Evolutionary conservation across 2,113 vertebrate species (phyloP).

Genomic region (Albula goreensis): DNA sequence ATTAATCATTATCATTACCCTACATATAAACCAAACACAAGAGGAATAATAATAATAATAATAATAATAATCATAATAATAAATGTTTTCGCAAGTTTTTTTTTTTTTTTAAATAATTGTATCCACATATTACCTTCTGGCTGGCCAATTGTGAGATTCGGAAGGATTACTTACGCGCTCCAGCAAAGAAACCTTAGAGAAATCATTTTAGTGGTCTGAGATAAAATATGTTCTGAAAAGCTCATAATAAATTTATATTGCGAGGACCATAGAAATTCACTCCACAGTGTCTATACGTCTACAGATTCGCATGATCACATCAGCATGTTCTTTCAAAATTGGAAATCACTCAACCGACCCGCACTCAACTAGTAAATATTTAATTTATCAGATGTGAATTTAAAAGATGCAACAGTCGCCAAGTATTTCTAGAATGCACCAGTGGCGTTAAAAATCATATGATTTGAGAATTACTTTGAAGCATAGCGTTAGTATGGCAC

Average conservation of each 20-base stretch:
- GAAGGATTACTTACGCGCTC: background rate
- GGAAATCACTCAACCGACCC: slow-evolving; percentile 53
- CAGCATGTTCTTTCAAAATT: slow-evolving; percentile 54
- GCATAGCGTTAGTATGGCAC: slow-evolving; percentile 16
- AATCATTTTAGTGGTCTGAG: slow-evolving; percentile 7
- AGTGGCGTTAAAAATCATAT: slow-evolving; percentile 6
- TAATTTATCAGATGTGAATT: slow-evolving; percentile 44
- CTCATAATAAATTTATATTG: slow-evolving; percentile 36
- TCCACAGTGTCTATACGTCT: slow-evolving; percentile 31
- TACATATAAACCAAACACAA: background rate
- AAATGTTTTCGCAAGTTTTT: background rate
- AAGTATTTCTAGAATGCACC: slow-evolving; percentile 12
- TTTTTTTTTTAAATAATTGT: background rate
- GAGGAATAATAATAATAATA: background rate
- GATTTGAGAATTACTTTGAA: slow-evolving; percentile 45
- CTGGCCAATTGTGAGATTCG: background rate
- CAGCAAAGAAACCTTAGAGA: background rate
- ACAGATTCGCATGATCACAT: slow-evolving; percentile 45
- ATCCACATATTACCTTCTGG: background rate
- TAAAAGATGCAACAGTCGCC: slow-evolving; percentile 35
- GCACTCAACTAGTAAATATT: slow-evolving; percentile 42
- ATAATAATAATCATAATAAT: slow-evolving; percentile 5
- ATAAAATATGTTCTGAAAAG: slow-evolving; percentile 27
- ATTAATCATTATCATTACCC: too few species aligned
- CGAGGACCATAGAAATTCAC: slow-evolving; percentile 30